Evolutionary conservation across 2,797 vertebrate species (phyloP).

Genomic region (Helostoma temminkii): DNA sequence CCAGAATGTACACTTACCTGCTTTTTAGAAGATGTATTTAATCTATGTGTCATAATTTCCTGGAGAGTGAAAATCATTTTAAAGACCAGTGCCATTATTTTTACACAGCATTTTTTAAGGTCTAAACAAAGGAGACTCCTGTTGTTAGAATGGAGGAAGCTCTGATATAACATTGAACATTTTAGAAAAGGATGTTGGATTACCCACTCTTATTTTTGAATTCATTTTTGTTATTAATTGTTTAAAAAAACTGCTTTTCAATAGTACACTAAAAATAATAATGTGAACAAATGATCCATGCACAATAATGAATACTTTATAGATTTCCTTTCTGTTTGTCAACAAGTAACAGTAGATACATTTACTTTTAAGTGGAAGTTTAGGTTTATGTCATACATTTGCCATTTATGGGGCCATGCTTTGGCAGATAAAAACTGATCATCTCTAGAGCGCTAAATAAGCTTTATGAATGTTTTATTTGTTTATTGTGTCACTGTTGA

Average conservation of each 20-base stretch:
- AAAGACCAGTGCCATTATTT: neutral
- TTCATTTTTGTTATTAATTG: too few species aligned
- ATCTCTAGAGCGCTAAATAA: neutral
- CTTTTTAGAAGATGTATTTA: neutral
- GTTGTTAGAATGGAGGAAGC: neutral
- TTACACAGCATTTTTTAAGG: neutral
- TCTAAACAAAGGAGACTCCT: neutral
- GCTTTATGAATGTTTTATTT: constrained; percentile 2
- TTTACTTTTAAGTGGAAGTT: too few species aligned
- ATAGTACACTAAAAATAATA: too few species aligned
- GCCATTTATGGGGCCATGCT: neutral
- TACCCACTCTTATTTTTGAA: too few species aligned
- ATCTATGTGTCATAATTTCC: constrained; percentile 6
- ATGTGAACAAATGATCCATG: too few species aligned
- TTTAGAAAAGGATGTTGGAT: neutral
- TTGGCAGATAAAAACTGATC: neutral
- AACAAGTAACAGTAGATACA: too few species aligned
- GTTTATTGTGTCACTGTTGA: neutral
- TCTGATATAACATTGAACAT: neutral
- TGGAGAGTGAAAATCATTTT: neutral
- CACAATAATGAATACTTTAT: too few species aligned
- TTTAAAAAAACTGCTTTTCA: too few species aligned
- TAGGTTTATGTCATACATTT: neutral
- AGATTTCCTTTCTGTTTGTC: too few species aligned
- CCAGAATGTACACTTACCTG: neutral